A percentile compares a stretch with the other conserved stretches of the same genome.
These are phyloP conservation scores for Cartodere bifasciata DNA, from an alignment of 2,888 invertebrate genomes.

Conservation along the genomic window DNA sequence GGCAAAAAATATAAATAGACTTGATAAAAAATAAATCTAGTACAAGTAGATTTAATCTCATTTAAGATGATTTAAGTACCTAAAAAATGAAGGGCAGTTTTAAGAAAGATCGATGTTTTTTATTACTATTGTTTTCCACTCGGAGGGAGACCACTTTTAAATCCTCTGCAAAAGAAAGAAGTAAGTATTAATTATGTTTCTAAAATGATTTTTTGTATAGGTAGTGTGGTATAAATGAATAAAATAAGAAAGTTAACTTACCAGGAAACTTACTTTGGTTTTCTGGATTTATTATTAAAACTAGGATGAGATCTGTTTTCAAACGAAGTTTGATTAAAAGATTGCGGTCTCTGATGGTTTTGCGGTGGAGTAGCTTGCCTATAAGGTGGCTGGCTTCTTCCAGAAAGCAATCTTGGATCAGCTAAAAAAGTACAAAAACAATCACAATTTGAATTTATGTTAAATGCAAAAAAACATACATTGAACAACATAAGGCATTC, in stretches of 20 bases:
- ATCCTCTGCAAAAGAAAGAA: conserved; percentile 5
- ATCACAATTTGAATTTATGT: conserved; percentile 1
- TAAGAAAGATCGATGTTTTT: too few species aligned
- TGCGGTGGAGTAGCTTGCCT: conserved; percentile 24
- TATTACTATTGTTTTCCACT: conserved; percentile 26
- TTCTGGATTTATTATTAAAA: conserved; percentile 23
- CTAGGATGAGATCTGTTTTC: conserved; percentile 17
- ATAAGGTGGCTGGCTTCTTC: conserved; percentile 27
- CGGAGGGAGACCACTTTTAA: conserved; percentile 23
- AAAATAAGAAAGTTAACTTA: neutral
- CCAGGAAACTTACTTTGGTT: conserved; percentile 23
- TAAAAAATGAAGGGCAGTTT: too few species aligned
- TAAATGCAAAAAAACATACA: conserved; percentile 21
- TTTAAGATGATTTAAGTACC: too few species aligned
- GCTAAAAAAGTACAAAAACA: conserved; percentile 16
- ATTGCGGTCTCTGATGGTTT: conserved; percentile 12
- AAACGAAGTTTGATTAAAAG: conserved; percentile 17
- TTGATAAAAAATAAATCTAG: too few species aligned
- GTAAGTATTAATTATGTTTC: neutral
- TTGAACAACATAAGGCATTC: conserved; percentile 31
- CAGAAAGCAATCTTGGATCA: conserved; percentile 27
- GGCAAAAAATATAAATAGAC: too few species aligned
- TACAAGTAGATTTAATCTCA: too few species aligned
- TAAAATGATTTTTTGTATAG: conserved; percentile 1
- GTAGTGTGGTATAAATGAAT: neutral